Evolutionary conservation across 1,140 invertebrate species (phyloP), one percentile per base, ranked within the genome.

Genomic region (Dreissena rostriformis): DNA sequence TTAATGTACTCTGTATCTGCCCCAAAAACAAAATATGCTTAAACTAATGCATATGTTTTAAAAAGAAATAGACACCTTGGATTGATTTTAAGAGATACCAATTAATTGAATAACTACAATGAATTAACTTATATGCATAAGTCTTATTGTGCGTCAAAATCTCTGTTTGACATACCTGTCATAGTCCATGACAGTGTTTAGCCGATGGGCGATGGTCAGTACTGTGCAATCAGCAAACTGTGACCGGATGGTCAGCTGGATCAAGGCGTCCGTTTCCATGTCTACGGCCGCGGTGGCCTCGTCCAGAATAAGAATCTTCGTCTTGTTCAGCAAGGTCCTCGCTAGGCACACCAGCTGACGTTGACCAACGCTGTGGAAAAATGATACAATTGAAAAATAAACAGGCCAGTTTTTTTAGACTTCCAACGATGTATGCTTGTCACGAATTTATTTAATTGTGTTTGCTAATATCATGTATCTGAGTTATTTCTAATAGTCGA

Each of bases 291-390:
- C 97, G 0, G 98, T 99, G 2, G 97, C 98, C 94, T 99, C 98
- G 93, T 99, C 98, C 71, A 99, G 96, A 87, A 97, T 96, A 12
- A 99, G 93, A 78, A 99, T 96, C 96, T 98, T 97, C n/a, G 97
- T 95, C 92, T 97, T 97, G 76, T 96, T 96, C 1, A 99, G 94
- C 39, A 98, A 92, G 67, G 97, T 97, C 91, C 97, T 95, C 0
- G 96, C 96, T 70, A 98, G 94, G 90, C 97, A 99, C 66, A 98
- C 94, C 57, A 98, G 94, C 92, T 98, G 98, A 86, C 95, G 95
- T 92, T 98, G 97, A 10, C 97, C 98, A 67, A 96, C 95, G 29
- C 97, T 97, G 39, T 97, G 95, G 66, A 1, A 83, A 28, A 63
- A 26, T 22, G 12, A 29, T 10, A 24, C 24, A 1, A 26, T 39